Evolutionary conservation across 2,888 invertebrate species (phyloP), one percentile per base, ranked within the genome.

Genomic region (Spodoptera exigua): DNA sequence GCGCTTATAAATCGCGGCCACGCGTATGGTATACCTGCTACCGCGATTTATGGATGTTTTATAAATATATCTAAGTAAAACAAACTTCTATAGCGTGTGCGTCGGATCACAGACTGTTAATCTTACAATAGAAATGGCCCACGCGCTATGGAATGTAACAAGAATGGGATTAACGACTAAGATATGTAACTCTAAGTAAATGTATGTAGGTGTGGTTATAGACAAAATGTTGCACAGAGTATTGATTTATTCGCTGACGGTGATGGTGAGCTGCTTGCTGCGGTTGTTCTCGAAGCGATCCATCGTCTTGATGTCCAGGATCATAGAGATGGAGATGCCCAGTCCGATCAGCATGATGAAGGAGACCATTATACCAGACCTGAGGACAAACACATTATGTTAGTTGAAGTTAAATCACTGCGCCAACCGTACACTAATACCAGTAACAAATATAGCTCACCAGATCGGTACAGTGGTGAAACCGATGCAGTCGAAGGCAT

Each of bases 231-330:
- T 5, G 5, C 49, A 21, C 17, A 12, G 16, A 27, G 45, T 48
- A 17, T 40, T 1, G 45, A 37, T 27, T 77, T 82, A 98, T 83
- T 98, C 98, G 76, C 95, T 95, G 48, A 96, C 96, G 46, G 96
- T 96, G 76, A 98, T 96, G 14, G 97, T 97, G 51, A 99, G 96
- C 67, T 98, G 97, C 91, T 99, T 99, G 83, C 97, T 98, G 85
- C 99, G 98, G 56, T 97, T 98, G 90, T 97, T 99, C 91, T 99
- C 99, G 90, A 99, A 99, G 81, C 98, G 96, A 90, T 99, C 99
- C 96, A 98, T 99, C 27, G 99, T 98, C 87, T 97, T 98, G 80
- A 99, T 98, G 86, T 98, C 97, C 94, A 98, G 95, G 72, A 99
- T 96, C 96, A 99, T 98, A 13, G 95, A 93, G 54, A 99, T 94